phyloP scores from a whole-genome alignment of 2,797 vertebrate genomes.

The Galaxias olidus region DNA sequence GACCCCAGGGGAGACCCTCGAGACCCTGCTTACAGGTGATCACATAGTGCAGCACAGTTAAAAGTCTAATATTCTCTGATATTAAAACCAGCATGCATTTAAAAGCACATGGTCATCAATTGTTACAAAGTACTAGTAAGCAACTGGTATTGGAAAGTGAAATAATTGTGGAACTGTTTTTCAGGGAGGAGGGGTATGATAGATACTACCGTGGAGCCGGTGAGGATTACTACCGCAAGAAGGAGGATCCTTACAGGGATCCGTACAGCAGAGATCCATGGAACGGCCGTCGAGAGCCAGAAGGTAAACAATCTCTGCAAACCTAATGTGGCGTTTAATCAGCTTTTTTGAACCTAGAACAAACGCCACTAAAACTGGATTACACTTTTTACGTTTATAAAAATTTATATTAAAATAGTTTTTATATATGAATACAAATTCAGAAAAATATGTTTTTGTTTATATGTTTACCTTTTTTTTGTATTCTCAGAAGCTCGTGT shows the following conservation, averaged over 20 bases:
- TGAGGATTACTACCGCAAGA: slow-evolving; percentile 86
- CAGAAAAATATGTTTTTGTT: neutral
- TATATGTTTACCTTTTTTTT: no score
- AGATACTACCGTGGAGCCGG: slow-evolving; percentile 74
- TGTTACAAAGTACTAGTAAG: neutral
- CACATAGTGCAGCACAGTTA: neutral
- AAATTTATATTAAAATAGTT: no score
- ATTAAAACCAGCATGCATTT: no score
- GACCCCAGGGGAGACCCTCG: slow-evolving; percentile 72
- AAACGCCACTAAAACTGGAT: no score
- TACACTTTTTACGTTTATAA: no score
- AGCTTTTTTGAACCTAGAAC: no score
- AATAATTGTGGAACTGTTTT: slow-evolving; percentile 26
- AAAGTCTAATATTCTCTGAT: no score
- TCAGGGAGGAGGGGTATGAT: slow-evolving; percentile 84
- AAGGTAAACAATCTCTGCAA: slow-evolving; percentile 81
- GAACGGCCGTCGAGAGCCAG: slow-evolving; percentile 83
- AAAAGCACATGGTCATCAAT: no score
- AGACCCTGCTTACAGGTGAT: slow-evolving; percentile 79
- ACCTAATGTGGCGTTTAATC: no score
- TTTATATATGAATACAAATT: slow-evolving; percentile 1
- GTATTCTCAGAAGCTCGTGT: slow-evolving; percentile 72
- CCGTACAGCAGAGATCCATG: slow-evolving; percentile 84
- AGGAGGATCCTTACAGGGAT: slow-evolving; percentile 85
- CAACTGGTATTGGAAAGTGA: neutral